Evolutionary conservation across 2,888 invertebrate species (phyloP).

Genomic region (Acholoe squamosa): DNA sequence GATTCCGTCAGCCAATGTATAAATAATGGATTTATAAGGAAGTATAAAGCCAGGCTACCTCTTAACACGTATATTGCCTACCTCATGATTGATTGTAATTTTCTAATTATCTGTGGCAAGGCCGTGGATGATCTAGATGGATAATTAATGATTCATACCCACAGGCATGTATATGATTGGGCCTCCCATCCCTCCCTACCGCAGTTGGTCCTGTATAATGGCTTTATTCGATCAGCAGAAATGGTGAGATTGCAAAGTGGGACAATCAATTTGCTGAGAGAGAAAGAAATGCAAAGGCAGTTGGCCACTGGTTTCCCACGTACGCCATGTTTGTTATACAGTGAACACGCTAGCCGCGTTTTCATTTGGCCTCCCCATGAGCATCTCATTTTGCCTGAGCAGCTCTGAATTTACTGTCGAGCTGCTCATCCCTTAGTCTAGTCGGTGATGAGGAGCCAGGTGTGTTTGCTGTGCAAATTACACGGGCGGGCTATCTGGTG

Average conservation of each 20-base stretch:
- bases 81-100: neutral
- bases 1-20: too few species aligned
- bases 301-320: neutral
- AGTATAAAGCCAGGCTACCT: neutral
- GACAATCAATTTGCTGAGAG: neutral
- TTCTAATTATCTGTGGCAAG: neutral
- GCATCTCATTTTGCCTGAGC: too few species aligned
- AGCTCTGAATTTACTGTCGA: too few species aligned
- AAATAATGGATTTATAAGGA: too few species aligned
- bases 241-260: conserved; percentile 9
- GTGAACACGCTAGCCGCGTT: too few species aligned
- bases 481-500: neutral
- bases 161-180: conserved; percentile 5
- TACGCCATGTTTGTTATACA: too few species aligned
- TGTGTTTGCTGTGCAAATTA: conserved; percentile 22
- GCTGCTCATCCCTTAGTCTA: too few species aligned
- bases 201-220: neutral
- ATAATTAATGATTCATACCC: conserved; percentile 7
- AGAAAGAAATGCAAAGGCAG: neutral
- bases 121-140: neutral
- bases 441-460: neutral
- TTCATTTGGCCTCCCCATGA: too few species aligned
- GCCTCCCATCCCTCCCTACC: neutral
- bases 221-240: neutral
- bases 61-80: neutral